Conservation (phyloP, 1,140 invertebrate genomes). For the Cheumatopsyche charites region DNA sequence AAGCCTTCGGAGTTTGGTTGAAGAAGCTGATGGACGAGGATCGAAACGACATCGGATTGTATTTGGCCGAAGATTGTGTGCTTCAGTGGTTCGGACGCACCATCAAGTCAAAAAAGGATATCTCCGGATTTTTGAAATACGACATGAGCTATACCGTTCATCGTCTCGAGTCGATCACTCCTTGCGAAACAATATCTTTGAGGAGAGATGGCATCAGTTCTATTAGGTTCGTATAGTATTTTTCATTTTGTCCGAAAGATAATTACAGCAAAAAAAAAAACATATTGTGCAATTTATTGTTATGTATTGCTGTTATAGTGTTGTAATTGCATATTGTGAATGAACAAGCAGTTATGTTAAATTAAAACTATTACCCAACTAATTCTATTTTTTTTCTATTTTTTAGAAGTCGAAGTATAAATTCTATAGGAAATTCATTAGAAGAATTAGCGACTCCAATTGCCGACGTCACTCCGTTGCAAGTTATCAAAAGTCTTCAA, state of each 20-base stretch:
- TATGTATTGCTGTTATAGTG: too few species aligned
- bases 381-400: too few species aligned
- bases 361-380: too few species aligned
- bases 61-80: slow-evolving; percentile 61
- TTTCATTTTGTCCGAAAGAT: background rate
- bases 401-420: too few species aligned
- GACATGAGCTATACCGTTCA: slow-evolving; percentile 58
- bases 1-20: slow-evolving; percentile 55
- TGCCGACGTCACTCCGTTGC: slow-evolving; percentile 29
- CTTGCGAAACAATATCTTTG: slow-evolving; percentile 52
- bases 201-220: background rate
- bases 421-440: background rate
- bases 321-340: too few species aligned
- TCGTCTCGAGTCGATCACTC: slow-evolving; percentile 55
- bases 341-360: too few species aligned
- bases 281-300: too few species aligned
- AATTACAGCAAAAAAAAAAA: too few species aligned
- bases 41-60: slow-evolving; percentile 54
- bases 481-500: slow-evolving; percentile 30
- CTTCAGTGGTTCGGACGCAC: slow-evolving; percentile 66
- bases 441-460: slow-evolving; percentile 43
- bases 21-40: slow-evolving; percentile 57
- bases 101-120: slow-evolving; percentile 61
- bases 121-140: slow-evolving; percentile 54
- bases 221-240: background rate